Evolutionary conservation across 1,140 invertebrate species (phyloP), one percentile per base, ranked within the genome.

Genomic region (Drosophila mayri): DNA sequence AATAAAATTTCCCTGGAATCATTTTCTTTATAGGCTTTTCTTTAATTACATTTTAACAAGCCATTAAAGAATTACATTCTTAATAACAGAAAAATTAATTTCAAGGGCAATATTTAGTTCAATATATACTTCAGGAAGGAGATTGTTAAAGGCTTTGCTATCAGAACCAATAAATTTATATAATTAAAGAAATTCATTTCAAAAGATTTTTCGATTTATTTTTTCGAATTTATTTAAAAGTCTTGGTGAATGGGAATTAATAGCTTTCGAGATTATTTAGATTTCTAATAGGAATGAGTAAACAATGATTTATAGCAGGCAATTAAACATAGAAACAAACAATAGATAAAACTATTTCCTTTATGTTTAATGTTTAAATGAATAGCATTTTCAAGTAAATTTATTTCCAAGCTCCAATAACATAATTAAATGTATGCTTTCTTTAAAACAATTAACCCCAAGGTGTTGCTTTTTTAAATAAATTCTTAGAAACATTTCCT

Each of bases 201-300:
- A 10, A 0, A 25, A 47, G 1, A 2, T 25, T 16, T 25, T 25
- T 4, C 1, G 8, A 1, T 14, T 0, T 0, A 1, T 7, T 22
- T 14, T 14, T 14, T 46, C 1, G 2, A 22, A 22, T 14, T n/a
- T 41, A n/a, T 41, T 3, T 18, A n/a, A 9, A n/a, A n/a, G 38
- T 9, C 38, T 40, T 22, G 12, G 8, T 46, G 12, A 46, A 46
- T 4, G 7, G 12, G 0, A 14, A 46, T 22, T 22, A 7, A 3
- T 3, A 22, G 8, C 3, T 44, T 1, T 0, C 11, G 2, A 44
- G 9, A 8, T 32, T 8, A 52, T 20, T n/a, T 32, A 5, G 25
- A 5, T 8, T 3, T 3, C 4, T 25, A 25, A 50, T 12, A 3
- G 32, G 3, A 20, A 35, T 35, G 9, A 12, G 14, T 52, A 1